Evolutionary conservation across 1,140 invertebrate species (phyloP).

Genomic region (Drosophila santomea): DNA sequence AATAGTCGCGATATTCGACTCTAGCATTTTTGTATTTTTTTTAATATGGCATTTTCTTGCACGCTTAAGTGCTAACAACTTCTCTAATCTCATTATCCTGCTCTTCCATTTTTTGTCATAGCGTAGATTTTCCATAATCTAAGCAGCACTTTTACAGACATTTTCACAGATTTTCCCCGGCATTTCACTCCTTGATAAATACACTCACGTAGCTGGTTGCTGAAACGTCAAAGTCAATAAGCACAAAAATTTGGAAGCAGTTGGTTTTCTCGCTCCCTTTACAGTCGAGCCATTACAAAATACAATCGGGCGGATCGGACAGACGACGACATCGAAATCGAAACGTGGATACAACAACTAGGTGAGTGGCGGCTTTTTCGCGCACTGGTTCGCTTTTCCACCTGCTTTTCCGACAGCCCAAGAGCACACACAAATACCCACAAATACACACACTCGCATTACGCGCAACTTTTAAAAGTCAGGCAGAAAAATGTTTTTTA

Average conservation of each 20-base stretch:
- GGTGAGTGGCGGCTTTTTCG: slow-evolving; percentile 56
- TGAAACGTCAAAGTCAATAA: slow-evolving; percentile 73
- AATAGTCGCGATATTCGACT: too few species aligned
- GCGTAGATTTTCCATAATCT: slow-evolving; percentile 37
- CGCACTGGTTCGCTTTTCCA: neutral
- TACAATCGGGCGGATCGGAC: slow-evolving; percentile 73
- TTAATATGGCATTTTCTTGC: slow-evolving; percentile 16
- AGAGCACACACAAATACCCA: neutral
- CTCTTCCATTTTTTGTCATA: neutral
- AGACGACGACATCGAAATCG: slow-evolving; percentile 74
- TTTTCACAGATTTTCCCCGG: neutral
- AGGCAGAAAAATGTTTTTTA: slow-evolving; percentile 82
- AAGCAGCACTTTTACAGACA: slow-evolving; percentile 31
- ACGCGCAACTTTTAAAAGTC: slow-evolving; percentile 78
- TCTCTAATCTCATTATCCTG: slow-evolving; percentile 40
- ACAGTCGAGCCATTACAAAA: slow-evolving; percentile 57
- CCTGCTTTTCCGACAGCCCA: neutral
- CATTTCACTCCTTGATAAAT: slow-evolving; percentile 4
- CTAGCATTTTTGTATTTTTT: neutral
- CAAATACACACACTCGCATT: slow-evolving; percentile 49
- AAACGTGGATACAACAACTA: slow-evolving; percentile 66
- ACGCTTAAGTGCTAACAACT: slow-evolving; percentile 34
- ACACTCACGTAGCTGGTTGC: slow-evolving; percentile 20
- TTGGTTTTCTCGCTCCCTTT: slow-evolving; percentile 1
- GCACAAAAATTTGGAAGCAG: slow-evolving; percentile 33